These are phyloP conservation scores for Eulemur rubriventer DNA, from an alignment of 2,797 vertebrate species.

Conservation along the genomic window DNA sequence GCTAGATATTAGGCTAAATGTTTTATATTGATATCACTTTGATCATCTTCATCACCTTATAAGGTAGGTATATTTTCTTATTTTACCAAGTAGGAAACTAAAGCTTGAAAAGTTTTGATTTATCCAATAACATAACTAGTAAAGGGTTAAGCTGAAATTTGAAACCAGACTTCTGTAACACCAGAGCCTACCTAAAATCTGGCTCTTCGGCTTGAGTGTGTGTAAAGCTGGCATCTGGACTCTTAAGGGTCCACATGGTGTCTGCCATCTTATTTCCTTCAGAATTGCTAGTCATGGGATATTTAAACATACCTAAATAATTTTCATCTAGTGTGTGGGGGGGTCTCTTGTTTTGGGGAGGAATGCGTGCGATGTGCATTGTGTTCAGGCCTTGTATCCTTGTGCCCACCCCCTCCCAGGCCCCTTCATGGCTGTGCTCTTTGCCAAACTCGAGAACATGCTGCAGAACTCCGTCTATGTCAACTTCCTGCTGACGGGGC, in stretches of 20 bases:
- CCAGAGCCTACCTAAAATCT: not conserved
- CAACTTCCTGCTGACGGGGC: conserved; percentile 97
- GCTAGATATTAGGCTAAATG: conserved; percentile 22
- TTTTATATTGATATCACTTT: not conserved
- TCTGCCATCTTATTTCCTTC: conserved; percentile 6
- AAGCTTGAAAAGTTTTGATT: conserved; percentile 44
- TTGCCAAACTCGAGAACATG: conserved; percentile 98
- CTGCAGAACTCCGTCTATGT: conserved; percentile 97
- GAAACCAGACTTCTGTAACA: conserved; percentile 20
- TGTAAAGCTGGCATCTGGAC: conserved; percentile 44
- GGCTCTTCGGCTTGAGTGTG: not conserved
- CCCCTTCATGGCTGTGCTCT: conserved; percentile 94
- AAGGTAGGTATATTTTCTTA: conserved; percentile 60
- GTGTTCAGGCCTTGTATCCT: conserved; percentile 71
- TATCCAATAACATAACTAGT: not conserved
- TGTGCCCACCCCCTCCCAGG: conserved; percentile 84
- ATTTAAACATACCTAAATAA: conserved; percentile 43
- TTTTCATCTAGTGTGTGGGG: conserved; percentile 2
- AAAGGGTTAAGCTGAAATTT: conserved; percentile 33
- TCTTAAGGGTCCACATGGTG: conserved; percentile 8
- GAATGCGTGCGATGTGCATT: conserved; percentile 16
- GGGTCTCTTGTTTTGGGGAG: conserved; percentile 44
- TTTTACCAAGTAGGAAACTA: conserved; percentile 52
- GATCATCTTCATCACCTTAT: conserved; percentile 41
- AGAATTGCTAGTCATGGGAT: conserved; percentile 16